Base-by-base conservation (phyloP, 1,140 invertebrate species). In the Anastatus disparis region DNA sequence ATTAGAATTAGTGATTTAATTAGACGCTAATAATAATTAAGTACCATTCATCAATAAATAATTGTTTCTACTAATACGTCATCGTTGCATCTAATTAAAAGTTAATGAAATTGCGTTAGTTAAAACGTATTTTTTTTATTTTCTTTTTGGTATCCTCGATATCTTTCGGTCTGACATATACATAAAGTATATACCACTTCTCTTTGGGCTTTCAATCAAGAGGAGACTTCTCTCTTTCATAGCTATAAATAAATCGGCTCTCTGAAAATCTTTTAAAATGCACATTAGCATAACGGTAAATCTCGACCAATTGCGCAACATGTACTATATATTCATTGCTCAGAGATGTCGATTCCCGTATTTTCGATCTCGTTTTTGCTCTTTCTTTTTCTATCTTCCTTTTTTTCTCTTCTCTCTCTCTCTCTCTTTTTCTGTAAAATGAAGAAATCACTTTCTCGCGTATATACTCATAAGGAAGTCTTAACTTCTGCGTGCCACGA, bases 281-380 rank as follows among this genome's bases (percentile, higher is more conserved):
- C 40, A 59, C 61, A 59, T 70, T 58, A 65, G 61, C 61, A 71
- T 64, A 71, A 31, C 61, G 69, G 69, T 71, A 59, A 58, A 70
- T 63, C 50, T 42, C 59, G 22, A 24, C 6, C 61, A 53, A 63
- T 71, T 71, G 46, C 42, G 27, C 42, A 70, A 63, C 10, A 10
- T 9, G 8, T 17, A n/a, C 27, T 27, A 59, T 35, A 38, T 9
- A 56, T 31, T n/a, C 40, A 10, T 9, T 24, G 22, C 13, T 10
- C 10, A 9, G n/a, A 55, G 52, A 56, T 27, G 35, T 52, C 55
- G 55, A 59, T 59, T 38, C n/a, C 29, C 24, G n/a, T n/a, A 67
- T 67, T 67, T 59, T 58, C 64, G 35, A 69, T 69, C 67, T 69
- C 31, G 44, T 62, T 69, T 44, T 26, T 17, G 13, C 50, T 22